Percentiles rank a stretch among this genome's conserved stretches.
Conservation (phyloP, 92 coral and sea anemone species). For the Diadumene lineata region DNA sequence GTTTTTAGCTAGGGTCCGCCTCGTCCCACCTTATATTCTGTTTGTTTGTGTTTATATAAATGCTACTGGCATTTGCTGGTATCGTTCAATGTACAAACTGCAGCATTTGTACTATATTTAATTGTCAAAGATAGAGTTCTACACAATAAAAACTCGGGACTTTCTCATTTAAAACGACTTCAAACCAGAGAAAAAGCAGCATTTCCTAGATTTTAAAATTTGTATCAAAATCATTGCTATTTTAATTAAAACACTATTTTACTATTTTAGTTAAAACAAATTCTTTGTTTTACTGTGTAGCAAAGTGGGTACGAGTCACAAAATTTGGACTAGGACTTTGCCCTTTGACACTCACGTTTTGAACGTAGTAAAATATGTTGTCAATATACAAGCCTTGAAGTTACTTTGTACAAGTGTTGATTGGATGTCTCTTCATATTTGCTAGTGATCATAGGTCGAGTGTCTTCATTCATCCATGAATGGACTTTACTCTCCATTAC, state of each 20-base stretch:
- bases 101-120: background rate
- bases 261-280: no score
- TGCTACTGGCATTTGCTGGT: background rate
- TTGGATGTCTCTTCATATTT: no score
- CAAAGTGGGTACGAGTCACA: background rate
- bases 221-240: no score
- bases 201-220: no score
- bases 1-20: background rate
- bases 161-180: no score
- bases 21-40: background rate
- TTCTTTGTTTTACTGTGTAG: no score
- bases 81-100: background rate
- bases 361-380: background rate
- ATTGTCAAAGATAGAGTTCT: no score
- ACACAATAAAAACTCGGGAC: no score
- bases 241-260: no score
- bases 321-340: background rate
- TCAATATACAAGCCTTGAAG: background rate
- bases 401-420: no score
- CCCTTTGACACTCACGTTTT: background rate
- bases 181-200: no score
- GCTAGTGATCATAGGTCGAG: constrained; percentile 15
- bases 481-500: constrained; percentile 14
- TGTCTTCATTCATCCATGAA: constrained; percentile 8
- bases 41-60: background rate